A percentile compares a stretch with the other conserved stretches of the same genome.
Conservation (phyloP, 2,797 vertebrate genomes). For the Bucorvus abyssinicus region DNA sequence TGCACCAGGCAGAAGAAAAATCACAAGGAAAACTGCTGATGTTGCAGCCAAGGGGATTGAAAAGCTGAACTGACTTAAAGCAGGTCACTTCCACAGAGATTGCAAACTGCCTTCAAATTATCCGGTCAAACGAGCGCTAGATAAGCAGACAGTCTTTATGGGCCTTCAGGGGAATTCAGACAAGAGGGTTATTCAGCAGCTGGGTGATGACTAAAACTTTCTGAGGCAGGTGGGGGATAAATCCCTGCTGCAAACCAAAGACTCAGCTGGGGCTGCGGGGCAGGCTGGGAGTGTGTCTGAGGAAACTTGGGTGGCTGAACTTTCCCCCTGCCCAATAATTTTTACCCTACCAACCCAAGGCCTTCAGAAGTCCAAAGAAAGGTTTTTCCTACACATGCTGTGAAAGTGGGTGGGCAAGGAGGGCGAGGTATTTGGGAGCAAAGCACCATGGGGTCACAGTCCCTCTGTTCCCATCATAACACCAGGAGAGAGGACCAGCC, state of each 20-base stretch:
- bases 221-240: constrained; percentile 26
- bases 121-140: not conserved
- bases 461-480: not conserved
- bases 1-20: not conserved
- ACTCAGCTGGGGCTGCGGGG: not conserved
- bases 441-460: not conserved
- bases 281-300: not conserved
- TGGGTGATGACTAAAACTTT: constrained; percentile 35
- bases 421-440: not conserved
- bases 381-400: accelerated
- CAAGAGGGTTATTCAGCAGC: constrained; percentile 50
- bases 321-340: not conserved
- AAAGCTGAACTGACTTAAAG: not conserved
- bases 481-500: not conserved
- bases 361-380: not conserved
- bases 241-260: not conserved
- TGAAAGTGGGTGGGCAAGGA: not conserved
- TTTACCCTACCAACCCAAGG: not conserved
- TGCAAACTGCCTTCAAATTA: constrained; percentile 43
- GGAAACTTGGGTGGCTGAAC: not conserved
- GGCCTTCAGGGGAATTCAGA: constrained; percentile 27
- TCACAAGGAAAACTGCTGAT: constrained; percentile 31
- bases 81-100: constrained; percentile 1
- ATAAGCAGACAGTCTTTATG: constrained; percentile 26
- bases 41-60: not conserved